phyloP scores from a whole-genome alignment of 1,140 invertebrate species.

The Mamestra configurata region DNA sequence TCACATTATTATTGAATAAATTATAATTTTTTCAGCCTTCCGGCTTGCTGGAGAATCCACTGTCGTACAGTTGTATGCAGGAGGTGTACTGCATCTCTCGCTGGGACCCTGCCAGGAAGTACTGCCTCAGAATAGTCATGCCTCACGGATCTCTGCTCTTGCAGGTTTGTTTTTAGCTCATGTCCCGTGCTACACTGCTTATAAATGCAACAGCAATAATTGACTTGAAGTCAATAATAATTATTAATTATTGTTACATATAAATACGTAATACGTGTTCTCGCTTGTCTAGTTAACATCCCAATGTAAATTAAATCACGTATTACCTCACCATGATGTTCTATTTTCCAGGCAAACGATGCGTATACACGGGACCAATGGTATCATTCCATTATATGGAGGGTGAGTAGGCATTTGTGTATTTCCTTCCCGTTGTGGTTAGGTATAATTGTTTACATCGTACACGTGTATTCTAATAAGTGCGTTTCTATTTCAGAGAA shows the following conservation, averaged over 20 bases:
- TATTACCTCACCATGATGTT: not conserved
- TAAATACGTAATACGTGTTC: not conserved
- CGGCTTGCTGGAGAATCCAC: slow-evolving; percentile 92
- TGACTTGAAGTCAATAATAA: no score
- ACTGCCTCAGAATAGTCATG: slow-evolving; percentile 93
- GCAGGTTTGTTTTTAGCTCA: slow-evolving; percentile 85
- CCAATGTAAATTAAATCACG: not conserved
- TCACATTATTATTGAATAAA: not conserved
- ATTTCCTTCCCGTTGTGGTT: slow-evolving; percentile 50
- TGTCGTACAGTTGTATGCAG: slow-evolving; percentile 93
- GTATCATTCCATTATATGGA: slow-evolving; percentile 95
- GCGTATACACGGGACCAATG: slow-evolving; percentile 95
- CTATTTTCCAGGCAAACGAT: slow-evolving; percentile 90
- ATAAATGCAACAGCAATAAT: no score
- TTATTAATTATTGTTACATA: no score
- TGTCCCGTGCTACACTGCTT: no score
- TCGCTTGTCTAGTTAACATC: slow-evolving; percentile 1
- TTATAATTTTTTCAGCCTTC: slow-evolving; percentile 89
- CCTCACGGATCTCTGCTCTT: slow-evolving; percentile 93
- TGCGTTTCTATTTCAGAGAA: slow-evolving; percentile 90
- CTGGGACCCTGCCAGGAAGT: slow-evolving; percentile 94
- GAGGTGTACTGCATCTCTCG: slow-evolving; percentile 93
- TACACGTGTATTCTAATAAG: slow-evolving; percentile 46
- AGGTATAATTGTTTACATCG: slow-evolving; percentile 41
- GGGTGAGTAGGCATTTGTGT: slow-evolving; percentile 89